phyloP scores from a whole-genome alignment of 92 coral and sea anemone species.

The Palythoa caribaeorum region DNA sequence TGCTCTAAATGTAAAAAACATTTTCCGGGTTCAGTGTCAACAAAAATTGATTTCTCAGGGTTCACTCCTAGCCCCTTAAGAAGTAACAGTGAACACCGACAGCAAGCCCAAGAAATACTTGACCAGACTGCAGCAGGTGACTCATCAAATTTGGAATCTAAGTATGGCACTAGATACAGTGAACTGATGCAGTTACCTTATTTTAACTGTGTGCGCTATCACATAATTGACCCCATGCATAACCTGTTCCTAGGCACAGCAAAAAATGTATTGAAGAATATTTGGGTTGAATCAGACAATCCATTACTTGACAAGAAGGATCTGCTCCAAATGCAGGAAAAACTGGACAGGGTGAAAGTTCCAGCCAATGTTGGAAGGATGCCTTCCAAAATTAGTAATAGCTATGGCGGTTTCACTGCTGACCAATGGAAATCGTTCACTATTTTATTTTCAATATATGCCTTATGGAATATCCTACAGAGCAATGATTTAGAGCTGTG shows the following conservation, averaged over 20 bases:
- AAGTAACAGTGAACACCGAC: conserved; percentile 53
- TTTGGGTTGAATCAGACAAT: conserved; percentile 43
- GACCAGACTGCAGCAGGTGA: conserved; percentile 51
- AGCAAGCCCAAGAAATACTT: conserved; percentile 54
- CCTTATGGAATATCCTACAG: conserved; percentile 55
- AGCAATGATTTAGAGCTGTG: conserved; percentile 50
- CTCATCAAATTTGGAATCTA: neutral
- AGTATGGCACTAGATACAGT: conserved; percentile 58
- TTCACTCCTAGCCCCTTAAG: conserved; percentile 63
- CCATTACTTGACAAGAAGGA: conserved; percentile 36
- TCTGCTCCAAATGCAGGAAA: conserved; percentile 35
- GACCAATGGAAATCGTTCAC: conserved; percentile 61
- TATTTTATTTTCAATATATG: conserved; percentile 53
- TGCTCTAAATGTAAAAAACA: conserved; percentile 74
- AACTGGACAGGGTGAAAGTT: conserved; percentile 44
- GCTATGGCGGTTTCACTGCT: conserved; percentile 61
- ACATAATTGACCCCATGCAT: conserved; percentile 57
- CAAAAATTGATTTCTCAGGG: conserved; percentile 55
- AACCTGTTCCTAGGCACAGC: conserved; percentile 56
- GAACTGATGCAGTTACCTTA: conserved; percentile 68
- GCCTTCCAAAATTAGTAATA: conserved; percentile 41
- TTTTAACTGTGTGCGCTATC: conserved; percentile 69
- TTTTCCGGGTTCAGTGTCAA: conserved; percentile 62
- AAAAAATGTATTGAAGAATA: conserved; percentile 51
- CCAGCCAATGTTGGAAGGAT: conserved; percentile 56